These are phyloP conservation scores for Aleiodes sp. DNA, from an alignment of 1,140 invertebrate genomes.

Conservation along the genomic window DNA sequence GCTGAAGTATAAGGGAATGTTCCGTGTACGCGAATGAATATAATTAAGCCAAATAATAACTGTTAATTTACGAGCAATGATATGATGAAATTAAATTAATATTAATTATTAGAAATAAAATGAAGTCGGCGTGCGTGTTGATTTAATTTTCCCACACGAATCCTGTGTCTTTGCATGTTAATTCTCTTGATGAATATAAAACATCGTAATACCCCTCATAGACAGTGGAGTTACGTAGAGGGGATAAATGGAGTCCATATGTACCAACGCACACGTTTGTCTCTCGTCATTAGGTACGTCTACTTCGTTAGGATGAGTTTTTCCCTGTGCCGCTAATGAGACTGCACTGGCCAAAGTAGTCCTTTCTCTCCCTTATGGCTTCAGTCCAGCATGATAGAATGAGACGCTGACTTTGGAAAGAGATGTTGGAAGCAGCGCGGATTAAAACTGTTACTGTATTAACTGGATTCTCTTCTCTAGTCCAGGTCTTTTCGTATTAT, in stretches of 20 bases:
- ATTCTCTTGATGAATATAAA: constrained; percentile 17
- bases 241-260: constrained; percentile 1
- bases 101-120: no score
- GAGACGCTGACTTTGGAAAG: neutral
- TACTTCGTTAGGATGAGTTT: constrained; percentile 59
- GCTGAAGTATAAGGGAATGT: neutral
- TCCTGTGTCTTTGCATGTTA: neutral
- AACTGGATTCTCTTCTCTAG: neutral
- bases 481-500: constrained; percentile 10
- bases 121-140: neutral
- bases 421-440: neutral
- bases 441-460: neutral
- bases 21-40: neutral
- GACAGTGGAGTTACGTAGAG: neutral
- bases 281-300: constrained; percentile 57
- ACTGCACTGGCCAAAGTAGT: constrained; percentile 44
- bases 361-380: neutral
- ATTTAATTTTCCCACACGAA: constrained; percentile 7
- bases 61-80: no score
- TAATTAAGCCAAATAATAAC: no score
- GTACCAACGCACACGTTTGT: constrained; percentile 14
- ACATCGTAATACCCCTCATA: neutral
- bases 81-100: no score
- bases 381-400: constrained; percentile 8
- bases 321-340: constrained; percentile 55